Percentiles rank a stretch among this genome's conserved stretches.
phyloP scores from a whole-genome alignment of 2,888 invertebrate genomes.

The Himalopsyche anomala region DNA sequence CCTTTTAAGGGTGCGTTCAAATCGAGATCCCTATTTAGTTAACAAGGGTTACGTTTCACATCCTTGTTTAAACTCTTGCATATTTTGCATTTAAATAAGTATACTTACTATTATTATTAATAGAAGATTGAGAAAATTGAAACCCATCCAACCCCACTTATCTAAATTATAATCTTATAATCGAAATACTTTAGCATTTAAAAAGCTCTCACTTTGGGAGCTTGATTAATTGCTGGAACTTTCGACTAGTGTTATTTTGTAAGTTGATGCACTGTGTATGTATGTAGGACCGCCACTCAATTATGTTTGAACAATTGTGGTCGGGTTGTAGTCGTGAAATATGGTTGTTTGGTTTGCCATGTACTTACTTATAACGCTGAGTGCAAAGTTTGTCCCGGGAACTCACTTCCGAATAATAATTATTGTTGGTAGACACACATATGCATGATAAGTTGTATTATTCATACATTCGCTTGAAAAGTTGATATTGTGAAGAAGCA shows the following conservation, averaged over 20 bases:
- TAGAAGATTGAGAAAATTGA: too few species aligned
- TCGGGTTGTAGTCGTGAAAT: not conserved
- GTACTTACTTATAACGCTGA: slow-evolving; percentile 11
- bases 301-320: slow-evolving; percentile 31
- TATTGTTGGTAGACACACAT: not conserved
- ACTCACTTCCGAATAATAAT: not conserved
- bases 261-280: not conserved
- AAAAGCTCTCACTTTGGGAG: not conserved
- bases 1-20: too few species aligned
- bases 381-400: not conserved
- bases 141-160: too few species aligned
- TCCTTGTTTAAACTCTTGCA: too few species aligned
- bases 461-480: not conserved
- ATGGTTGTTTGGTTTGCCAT: slow-evolving; percentile 25
- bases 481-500: too few species aligned
- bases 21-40: too few species aligned
- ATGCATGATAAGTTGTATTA: not conserved
- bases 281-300: slow-evolving; percentile 16
- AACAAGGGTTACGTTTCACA: too few species aligned
- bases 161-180: too few species aligned
- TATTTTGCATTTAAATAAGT: too few species aligned
- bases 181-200: not conserved
- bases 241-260: not conserved
- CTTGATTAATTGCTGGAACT: not conserved
- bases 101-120: too few species aligned